These are phyloP conservation scores for Linnaemya vulpina DNA, from an alignment of 2,888 invertebrate species.

Conservation along the genomic window DNA sequence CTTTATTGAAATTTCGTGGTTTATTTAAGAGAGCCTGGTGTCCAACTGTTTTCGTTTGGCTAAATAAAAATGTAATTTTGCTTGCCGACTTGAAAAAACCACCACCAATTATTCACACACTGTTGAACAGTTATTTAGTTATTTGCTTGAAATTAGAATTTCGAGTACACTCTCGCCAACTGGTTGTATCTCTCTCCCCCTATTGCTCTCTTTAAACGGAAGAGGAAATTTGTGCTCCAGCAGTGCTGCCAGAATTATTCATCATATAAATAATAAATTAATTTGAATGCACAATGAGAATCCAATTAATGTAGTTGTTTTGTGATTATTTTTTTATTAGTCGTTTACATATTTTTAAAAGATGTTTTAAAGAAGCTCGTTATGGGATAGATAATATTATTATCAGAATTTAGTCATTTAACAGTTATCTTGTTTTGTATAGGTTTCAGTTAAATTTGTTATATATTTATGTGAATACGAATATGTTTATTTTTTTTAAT, in stretches of 20 bases:
- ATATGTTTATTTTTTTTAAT: too few relatives aligned
- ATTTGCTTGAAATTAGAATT: neutral
- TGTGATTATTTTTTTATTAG: too few relatives aligned
- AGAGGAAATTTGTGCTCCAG: slow-evolving; percentile 58
- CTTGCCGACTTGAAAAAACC: slow-evolving; percentile 28
- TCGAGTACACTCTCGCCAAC: neutral
- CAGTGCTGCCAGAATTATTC: slow-evolving; percentile 14
- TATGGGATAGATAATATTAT: too few relatives aligned
- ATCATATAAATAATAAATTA: too few relatives aligned
- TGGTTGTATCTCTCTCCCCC: slow-evolving; percentile 7
- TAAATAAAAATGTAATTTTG: slow-evolving; percentile 43
- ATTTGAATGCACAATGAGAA: too few relatives aligned
- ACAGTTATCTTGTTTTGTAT: too few relatives aligned
- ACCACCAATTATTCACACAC: slow-evolving; percentile 56
- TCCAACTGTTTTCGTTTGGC: slow-evolving; percentile 65
- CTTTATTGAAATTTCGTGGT: slow-evolving; percentile 53
- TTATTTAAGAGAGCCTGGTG: slow-evolving; percentile 63
- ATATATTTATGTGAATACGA: too few relatives aligned
- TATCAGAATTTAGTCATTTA: too few relatives aligned
- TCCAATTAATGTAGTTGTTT: too few relatives aligned
- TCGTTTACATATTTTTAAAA: too few relatives aligned
- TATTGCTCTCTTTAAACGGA: slow-evolving; percentile 40
- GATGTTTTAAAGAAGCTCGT: too few relatives aligned
- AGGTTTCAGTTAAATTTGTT: too few relatives aligned
- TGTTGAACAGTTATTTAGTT: slow-evolving; percentile 59